phyloP scores from a whole-genome alignment of 35 echinoderm and acorn worm genomes.

The Apostichopus japonicus region DNA sequence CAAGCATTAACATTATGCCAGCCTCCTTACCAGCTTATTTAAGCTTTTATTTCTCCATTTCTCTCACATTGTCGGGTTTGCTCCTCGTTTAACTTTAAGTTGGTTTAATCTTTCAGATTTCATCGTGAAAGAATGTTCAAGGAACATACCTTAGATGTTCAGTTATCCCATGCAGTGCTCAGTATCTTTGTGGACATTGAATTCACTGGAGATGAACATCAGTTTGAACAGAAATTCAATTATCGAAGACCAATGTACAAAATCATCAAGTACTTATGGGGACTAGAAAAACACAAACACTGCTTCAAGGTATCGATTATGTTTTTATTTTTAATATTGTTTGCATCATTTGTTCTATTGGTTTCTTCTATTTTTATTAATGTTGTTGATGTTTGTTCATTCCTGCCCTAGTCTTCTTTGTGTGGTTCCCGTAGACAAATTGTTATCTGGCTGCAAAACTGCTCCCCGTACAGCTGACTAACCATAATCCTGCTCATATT shows the following conservation, averaged over 20 bases:
- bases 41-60: too few relatives aligned
- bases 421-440: too few relatives aligned
- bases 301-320: constrained; percentile 75
- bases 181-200: constrained; percentile 95
- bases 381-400: too few relatives aligned
- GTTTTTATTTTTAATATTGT: neutral
- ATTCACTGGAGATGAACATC: constrained; percentile 91
- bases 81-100: too few relatives aligned
- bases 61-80: too few relatives aligned
- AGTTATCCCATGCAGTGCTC: constrained; percentile 73
- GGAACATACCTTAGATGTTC: constrained; percentile 69
- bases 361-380: neutral
- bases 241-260: constrained; percentile 97
- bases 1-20: too few relatives aligned
- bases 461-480: too few relatives aligned
- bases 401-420: too few relatives aligned
- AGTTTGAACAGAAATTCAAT: constrained; percentile 99
- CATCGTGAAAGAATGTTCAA: constrained; percentile 81
- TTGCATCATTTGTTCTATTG: neutral
- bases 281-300: constrained; percentile 71
- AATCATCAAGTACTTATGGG: constrained; percentile 84
- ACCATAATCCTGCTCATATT: too few relatives aligned
- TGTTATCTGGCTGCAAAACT: too few relatives aligned
- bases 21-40: too few relatives aligned
- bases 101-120: constrained; percentile 58